Percentiles rank a stretch among this genome's conserved stretches.
Conservation (phyloP, 2,888 invertebrate genomes). For the Meghimatium bilineatum region DNA sequence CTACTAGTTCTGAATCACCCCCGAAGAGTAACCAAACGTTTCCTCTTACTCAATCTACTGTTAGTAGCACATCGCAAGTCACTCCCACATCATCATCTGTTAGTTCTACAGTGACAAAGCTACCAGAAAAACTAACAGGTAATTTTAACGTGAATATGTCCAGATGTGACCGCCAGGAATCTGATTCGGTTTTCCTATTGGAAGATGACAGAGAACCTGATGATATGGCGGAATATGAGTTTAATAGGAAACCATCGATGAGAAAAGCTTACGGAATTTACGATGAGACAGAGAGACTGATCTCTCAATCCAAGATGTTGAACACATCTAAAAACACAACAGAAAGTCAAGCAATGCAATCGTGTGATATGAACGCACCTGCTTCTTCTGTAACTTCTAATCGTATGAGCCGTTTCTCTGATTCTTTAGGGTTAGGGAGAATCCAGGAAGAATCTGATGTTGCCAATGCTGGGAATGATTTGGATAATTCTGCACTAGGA, state of each 20-base stretch:
- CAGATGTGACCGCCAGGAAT: background rate
- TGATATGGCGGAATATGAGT: constrained; percentile 52
- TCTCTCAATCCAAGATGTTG: constrained; percentile 20
- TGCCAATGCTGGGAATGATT: background rate
- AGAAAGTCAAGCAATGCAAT: constrained; percentile 38
- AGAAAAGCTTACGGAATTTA: constrained; percentile 70
- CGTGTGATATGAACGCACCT: background rate
- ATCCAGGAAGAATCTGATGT: constrained; percentile 62
- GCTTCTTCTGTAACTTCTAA: background rate
- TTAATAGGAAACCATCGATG: constrained; percentile 66
- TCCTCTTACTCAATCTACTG: constrained; percentile 59
- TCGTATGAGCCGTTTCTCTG: constrained; percentile 42
- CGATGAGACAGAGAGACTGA: constrained; percentile 62
- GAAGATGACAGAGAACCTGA: background rate
- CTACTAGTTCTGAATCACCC: constrained; percentile 36
- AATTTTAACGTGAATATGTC: background rate
- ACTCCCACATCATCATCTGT: constrained; percentile 11
- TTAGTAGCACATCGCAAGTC: constrained; percentile 20
- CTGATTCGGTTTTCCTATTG: constrained; percentile 49
- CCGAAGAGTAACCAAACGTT: too few relatives aligned
- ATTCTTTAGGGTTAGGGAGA: constrained; percentile 58
- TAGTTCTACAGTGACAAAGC: background rate
- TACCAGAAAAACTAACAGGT: constrained; percentile 35
- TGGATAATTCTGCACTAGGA: background rate
- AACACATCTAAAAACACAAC: background rate